Evolutionary conservation across 2,888 invertebrate genomes (phyloP), one percentile per base, ranked within the genome.

Genomic region (Falcaria lacertinaria): DNA sequence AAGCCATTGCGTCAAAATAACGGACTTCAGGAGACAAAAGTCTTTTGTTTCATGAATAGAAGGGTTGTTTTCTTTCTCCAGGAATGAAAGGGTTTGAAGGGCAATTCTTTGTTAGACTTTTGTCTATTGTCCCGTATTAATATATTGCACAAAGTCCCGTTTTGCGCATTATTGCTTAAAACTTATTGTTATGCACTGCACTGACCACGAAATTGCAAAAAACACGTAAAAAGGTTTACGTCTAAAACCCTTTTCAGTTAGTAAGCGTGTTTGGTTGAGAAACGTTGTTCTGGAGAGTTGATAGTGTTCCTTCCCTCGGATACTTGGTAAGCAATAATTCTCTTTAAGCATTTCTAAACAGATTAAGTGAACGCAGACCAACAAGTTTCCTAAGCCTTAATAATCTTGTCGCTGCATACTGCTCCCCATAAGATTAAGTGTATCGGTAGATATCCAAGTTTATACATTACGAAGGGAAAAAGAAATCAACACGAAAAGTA

Each of bases 51-150:
- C 60, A 69, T 78, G 68, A 80, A 84, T 74, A 64, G 72, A 84
- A 87, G 86, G 85, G 87, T 87, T 86, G 84, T 79, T 82, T 80
- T 81, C 77, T 80, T 78, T 66, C 66, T 48, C 74, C 70, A 58
- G 64, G 58, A 71, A 79, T 81, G 75, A 83, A 83, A 79, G 85
- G 80, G 80, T 86, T 83, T 77, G 8, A 70, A 69, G 70, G 69
- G 71, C 67, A 65, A 13, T 65, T 70, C 64, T 77, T 82, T 82
- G 81, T 82, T 75, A 80, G 78, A 79, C 80, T 77, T 76, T 75
- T 80, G 78, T 78, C 70, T 76, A 68, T 74, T 75, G 64, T 74
- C 74, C 61, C 67, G 56, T 50, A 65, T 69, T n/a, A n/a, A 79
- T 69, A 64, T 70, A 79, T 85, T 81, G 81, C 74, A 70, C 76